Conservation (phyloP, 2,888 invertebrate genomes). For the Eremobia ochroleuca region DNA sequence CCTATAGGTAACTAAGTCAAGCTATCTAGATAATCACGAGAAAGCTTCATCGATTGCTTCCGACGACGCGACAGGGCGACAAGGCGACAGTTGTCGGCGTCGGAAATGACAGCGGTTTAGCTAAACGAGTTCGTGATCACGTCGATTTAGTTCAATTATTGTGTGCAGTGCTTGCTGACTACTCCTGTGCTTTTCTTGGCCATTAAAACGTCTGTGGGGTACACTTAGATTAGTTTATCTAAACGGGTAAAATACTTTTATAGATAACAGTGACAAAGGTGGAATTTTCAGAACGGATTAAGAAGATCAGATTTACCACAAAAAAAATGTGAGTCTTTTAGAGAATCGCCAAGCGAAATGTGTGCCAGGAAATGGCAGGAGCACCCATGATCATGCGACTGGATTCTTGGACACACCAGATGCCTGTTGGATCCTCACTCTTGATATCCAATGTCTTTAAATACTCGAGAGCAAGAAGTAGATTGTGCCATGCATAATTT, state of each 20-base stretch:
- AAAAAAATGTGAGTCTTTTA: no score
- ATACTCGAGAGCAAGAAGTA: not conserved
- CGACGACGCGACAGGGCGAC: constrained; percentile 11
- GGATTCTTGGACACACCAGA: not conserved
- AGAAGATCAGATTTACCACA: not conserved
- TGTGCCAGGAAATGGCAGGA: no score
- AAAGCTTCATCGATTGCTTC: constrained; percentile 41
- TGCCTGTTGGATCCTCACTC: not conserved
- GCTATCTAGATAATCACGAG: constrained; percentile 27
- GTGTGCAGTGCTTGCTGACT: not conserved
- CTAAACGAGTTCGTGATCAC: constrained; percentile 31
- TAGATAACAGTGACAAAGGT: not conserved
- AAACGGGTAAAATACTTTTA: not conserved
- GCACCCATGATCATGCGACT: not conserved
- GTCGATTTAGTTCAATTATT: constrained; percentile 36
- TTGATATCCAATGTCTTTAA: not conserved
- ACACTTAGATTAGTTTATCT: no score
- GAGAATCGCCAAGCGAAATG: not conserved
- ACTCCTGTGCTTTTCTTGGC: not conserved
- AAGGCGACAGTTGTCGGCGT: constrained; percentile 13
- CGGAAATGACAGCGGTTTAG: constrained; percentile 45
- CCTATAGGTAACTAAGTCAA: not conserved
- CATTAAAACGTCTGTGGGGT: not conserved
- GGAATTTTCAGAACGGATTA: not conserved
- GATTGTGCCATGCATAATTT: not conserved